Conservation (phyloP, 1,140 invertebrate species). For the Cyclargus thomasi region DNA sequence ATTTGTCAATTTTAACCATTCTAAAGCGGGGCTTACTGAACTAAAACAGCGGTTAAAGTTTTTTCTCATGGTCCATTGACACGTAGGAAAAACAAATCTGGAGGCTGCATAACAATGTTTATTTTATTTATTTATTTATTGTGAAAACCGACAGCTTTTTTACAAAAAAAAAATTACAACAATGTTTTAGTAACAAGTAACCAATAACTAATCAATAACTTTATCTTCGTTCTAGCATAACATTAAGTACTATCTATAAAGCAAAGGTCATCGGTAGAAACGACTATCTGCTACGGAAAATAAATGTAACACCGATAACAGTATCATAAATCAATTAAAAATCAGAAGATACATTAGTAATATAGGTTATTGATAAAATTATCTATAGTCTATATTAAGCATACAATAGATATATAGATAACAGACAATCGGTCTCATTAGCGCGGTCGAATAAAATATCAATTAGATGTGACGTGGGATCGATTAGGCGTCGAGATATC, state of each 20-base stretch:
- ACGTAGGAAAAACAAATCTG: too few relatives aligned
- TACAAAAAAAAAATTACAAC: too few relatives aligned
- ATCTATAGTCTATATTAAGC: background rate
- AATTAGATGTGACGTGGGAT: constrained; percentile 8
- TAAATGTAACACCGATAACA: background rate
- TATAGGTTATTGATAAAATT: background rate
- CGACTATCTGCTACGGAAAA: background rate
- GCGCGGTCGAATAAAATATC: background rate
- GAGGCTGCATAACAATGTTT: too few relatives aligned
- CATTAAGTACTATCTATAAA: background rate
- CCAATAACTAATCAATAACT: too few relatives aligned
- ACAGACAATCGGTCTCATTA: background rate
- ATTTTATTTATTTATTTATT: too few relatives aligned
- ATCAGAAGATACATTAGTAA: background rate
- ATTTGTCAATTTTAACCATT: too few relatives aligned
- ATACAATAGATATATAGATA: background rate
- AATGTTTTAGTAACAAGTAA: too few relatives aligned
- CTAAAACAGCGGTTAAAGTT: too few relatives aligned
- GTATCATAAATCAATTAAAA: background rate
- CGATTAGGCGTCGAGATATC: constrained; percentile 10
- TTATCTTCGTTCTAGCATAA: too few relatives aligned
- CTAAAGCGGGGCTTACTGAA: too few relatives aligned
- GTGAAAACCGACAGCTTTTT: too few relatives aligned
- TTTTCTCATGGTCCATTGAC: too few relatives aligned
- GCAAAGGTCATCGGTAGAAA: background rate